phyloP scores from a whole-genome alignment of 2,888 invertebrate genomes.

The Cabera pusaria region DNA sequence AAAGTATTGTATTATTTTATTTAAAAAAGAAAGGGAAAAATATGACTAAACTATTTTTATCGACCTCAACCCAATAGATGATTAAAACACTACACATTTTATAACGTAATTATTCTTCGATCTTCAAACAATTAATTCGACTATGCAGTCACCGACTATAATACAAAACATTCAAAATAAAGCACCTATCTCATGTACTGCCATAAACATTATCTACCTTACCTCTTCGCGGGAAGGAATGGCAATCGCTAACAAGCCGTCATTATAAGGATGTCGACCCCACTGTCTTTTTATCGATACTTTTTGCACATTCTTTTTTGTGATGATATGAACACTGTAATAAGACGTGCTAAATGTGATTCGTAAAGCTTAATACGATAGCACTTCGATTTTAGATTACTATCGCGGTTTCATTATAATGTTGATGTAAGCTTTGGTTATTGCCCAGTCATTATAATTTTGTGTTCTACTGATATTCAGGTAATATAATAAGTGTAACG shows the following conservation, averaged over 20 bases:
- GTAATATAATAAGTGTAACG: no score
- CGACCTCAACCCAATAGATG: no score
- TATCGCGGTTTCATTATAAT: conserved; percentile 18
- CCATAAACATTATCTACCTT: conserved; percentile 20
- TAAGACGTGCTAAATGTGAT: conserved; percentile 26
- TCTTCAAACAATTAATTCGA: no score
- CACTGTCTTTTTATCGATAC: conserved; percentile 55
- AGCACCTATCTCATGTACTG: no score
- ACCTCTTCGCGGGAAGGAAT: conserved; percentile 61
- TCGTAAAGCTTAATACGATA: conserved; percentile 18
- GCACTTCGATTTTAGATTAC: conserved; percentile 19
- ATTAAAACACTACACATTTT: no score
- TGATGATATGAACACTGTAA: conserved; percentile 34
- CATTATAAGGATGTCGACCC: conserved; percentile 74
- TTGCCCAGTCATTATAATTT: conserved; percentile 15
- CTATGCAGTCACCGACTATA: no score
- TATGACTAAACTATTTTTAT: no score
- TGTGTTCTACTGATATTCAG: conserved; percentile 7
- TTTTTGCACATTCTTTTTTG: conserved; percentile 54
- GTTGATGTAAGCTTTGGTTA: conserved; percentile 15
- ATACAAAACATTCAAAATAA: no score
- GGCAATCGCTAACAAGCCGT: conserved; percentile 76
- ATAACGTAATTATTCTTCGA: no score
- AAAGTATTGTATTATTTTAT: no score
- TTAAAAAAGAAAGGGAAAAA: no score